Conservation (phyloP, 2,797 vertebrate species). For the Manis crassicaudata region DNA sequence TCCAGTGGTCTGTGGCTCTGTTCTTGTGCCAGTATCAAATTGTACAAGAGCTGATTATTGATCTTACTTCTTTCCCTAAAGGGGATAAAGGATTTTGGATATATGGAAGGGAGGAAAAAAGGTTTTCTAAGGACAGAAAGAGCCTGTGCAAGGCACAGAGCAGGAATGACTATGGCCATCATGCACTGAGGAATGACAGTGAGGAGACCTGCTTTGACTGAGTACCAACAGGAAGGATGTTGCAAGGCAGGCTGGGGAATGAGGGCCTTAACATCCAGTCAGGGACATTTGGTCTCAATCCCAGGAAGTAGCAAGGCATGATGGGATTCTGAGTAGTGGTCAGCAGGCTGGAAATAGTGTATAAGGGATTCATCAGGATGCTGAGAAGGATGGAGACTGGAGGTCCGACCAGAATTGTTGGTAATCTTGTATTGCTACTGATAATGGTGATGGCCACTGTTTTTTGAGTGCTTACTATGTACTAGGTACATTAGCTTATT, state of each 20-base stretch:
- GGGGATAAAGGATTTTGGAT: not conserved
- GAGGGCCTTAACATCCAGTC: not conserved
- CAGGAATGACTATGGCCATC: not conserved
- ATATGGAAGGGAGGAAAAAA: not conserved
- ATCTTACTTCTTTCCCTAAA: not conserved
- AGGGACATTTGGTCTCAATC: not conserved
- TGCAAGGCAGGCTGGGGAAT: not conserved
- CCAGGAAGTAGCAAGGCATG: not conserved
- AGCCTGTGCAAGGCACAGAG: not conserved
- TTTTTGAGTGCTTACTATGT: not conserved
- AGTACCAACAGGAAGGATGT: not conserved
- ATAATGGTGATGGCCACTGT: not conserved
- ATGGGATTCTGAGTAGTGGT: not conserved
- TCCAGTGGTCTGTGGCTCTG: no score
- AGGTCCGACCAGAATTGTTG: not conserved
- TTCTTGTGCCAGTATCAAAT: no score
- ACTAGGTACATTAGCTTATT: not conserved
- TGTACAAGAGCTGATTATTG: not conserved
- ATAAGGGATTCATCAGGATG: not conserved
- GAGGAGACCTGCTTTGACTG: not conserved
- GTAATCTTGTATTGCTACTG: not conserved
- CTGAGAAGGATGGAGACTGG: not conserved
- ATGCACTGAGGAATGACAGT: not conserved
- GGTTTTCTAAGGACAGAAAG: not conserved
- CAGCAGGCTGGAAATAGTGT: not conserved